Evolutionary conservation across 2,888 invertebrate species (phyloP).

Genomic region (Acholoe squamosa): DNA sequence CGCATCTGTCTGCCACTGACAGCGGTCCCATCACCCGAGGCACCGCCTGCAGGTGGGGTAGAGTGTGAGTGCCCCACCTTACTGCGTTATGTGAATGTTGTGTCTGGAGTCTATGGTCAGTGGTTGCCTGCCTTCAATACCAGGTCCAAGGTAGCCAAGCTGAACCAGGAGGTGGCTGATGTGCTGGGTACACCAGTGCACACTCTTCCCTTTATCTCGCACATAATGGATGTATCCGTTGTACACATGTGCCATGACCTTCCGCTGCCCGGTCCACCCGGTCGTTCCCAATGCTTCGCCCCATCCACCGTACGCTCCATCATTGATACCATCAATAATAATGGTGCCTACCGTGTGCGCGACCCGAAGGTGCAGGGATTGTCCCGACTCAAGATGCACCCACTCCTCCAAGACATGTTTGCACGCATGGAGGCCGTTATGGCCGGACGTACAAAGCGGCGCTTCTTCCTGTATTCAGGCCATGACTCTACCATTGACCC

Average conservation of each 20-base stretch:
- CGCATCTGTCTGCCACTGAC: conserved; percentile 65
- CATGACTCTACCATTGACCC: conserved; percentile 96
- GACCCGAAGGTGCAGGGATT: conserved; percentile 83
- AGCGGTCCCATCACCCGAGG: conserved; percentile 84
- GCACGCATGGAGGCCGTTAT: conserved; percentile 69
- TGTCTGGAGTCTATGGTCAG: conserved; percentile 66
- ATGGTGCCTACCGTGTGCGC: conserved; percentile 67
- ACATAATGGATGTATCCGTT: conserved; percentile 91
- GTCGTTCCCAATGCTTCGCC: conserved; percentile 80
- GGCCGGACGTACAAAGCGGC: conserved; percentile 84
- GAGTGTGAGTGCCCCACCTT: conserved; percentile 92
- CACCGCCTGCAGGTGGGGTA: conserved; percentile 87
- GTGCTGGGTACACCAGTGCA: conserved; percentile 90
- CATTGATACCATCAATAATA: conserved; percentile 73
- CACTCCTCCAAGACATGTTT: conserved; percentile 91
- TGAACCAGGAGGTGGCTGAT: conserved; percentile 86
- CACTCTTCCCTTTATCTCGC: conserved; percentile 86
- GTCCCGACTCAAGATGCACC: conserved; percentile 89
- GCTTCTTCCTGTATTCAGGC: conserved; percentile 92
- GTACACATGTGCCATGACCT: conserved; percentile 94
- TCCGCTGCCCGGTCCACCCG: conserved; percentile 89
- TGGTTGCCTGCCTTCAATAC: conserved; percentile 33
- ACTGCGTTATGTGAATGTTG: conserved; percentile 85
- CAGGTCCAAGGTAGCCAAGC: not conserved
- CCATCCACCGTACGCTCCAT: conserved; percentile 71